phyloP scores from a whole-genome alignment of 2,113 vertebrate genomes.

The Eudorcas thomsonii region DNA sequence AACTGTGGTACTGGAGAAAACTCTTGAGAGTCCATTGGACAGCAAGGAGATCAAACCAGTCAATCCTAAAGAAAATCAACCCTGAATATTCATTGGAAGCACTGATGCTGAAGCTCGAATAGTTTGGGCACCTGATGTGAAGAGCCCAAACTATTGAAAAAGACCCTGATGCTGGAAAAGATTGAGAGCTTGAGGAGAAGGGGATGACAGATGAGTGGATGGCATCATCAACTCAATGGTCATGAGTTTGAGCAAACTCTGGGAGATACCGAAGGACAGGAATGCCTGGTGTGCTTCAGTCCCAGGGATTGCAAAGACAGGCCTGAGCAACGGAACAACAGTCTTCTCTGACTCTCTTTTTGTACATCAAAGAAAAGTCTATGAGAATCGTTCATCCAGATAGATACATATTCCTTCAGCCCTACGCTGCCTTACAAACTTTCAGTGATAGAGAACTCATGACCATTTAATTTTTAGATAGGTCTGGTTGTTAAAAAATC shows the following conservation, averaged over 20 bases:
- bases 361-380: neutral
- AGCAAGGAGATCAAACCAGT: neutral
- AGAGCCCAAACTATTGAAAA: neutral
- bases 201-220: neutral
- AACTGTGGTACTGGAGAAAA: neutral
- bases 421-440: neutral
- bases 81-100: neutral
- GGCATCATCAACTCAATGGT: neutral
- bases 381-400: neutral
- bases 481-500: neutral
- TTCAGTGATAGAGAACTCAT: neutral
- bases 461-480: neutral
- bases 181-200: neutral
- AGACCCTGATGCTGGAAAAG: neutral
- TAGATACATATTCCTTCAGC: accelerated
- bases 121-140: neutral
- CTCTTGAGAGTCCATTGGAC: neutral
- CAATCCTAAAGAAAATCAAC: neutral
- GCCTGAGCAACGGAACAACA: neutral
- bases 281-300: neutral
- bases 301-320: neutral
- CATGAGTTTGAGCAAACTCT: neutral
- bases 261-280: neutral
- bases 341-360: neutral
- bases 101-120: neutral